phyloP scores from a whole-genome alignment of 1,140 invertebrate genomes.

The Magallana angulata region DNA sequence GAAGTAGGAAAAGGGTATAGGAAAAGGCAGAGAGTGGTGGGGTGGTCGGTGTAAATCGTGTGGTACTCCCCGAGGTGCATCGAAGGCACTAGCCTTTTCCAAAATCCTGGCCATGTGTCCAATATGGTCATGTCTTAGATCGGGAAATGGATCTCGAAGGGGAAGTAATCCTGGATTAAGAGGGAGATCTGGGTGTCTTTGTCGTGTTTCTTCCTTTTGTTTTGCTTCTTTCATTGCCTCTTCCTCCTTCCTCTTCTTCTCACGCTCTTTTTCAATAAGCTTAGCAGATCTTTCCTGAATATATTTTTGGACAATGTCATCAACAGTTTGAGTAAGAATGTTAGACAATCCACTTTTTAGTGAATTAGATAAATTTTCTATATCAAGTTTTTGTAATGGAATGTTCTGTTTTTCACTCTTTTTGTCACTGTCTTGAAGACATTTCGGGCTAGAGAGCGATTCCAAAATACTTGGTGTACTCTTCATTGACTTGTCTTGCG shows the following conservation, averaged over 20 bases:
- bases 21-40: slow-evolving; percentile 68
- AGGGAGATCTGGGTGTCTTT: slow-evolving; percentile 54
- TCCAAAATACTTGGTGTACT: not conserved
- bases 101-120: slow-evolving; percentile 58
- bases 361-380: slow-evolving; percentile 90
- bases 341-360: slow-evolving; percentile 93
- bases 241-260: slow-evolving; percentile 57
- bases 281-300: slow-evolving; percentile 81
- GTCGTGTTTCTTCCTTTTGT: slow-evolving; percentile 40
- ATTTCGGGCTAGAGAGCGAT: not conserved
- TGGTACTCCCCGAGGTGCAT: slow-evolving; percentile 61
- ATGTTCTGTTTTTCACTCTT: slow-evolving; percentile 12
- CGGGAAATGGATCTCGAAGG: slow-evolving; percentile 58
- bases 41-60: slow-evolving; percentile 60
- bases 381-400: slow-evolving; percentile 59
- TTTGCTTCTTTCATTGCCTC: slow-evolving; percentile 58
- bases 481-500: not conserved
- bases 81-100: slow-evolving; percentile 74
- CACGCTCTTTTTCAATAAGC: slow-evolving; percentile 76
- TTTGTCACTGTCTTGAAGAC: slow-evolving; percentile 30
- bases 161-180: slow-evolving; percentile 57
- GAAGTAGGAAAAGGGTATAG: slow-evolving; percentile 70
- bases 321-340: slow-evolving; percentile 85
- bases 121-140: slow-evolving; percentile 55
- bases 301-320: slow-evolving; percentile 91